Evolutionary conservation across 2,888 invertebrate genomes (phyloP), one percentile per base, ranked within the genome.

Genomic region (Pterostichus madidus): DNA sequence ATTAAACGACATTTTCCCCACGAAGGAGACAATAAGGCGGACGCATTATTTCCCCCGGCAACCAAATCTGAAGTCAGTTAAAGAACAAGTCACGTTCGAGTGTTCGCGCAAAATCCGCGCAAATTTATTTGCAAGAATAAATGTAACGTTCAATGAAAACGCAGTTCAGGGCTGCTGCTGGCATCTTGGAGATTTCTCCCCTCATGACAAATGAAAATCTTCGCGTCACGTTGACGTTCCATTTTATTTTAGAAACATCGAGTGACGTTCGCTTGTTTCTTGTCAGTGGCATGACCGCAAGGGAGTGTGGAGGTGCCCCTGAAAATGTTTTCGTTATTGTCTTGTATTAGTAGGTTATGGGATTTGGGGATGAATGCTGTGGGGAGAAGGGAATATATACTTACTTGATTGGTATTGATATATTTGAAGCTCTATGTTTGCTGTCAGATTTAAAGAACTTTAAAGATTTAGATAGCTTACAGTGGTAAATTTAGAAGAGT

Each of bases 121-220:
- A 75, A 75, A 80, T 80, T 71, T 80, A 81, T 81, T 75, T 75
- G 59, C 59, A 11, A 17, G 75, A 81, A 75, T 59, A 75, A 73
- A 81, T 81, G 75, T 81, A 81, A 81, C 73, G 59, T 75, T 81
- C 81, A 80, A 80, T 80, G 73, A 73, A 64, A 79, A 79, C 52
- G 31, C 11, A 75, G 75, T 52, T 49, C 15, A 24, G 44, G 15
- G 24, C 52, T 71, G 71, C 71, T 52, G 52, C 24, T 75, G 75
- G 75, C 75, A 75, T 49, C 75, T 75, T 31, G 46, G 13, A 10
- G 24, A 15, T 15, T 44, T 13, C 32, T 56, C 77, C 77, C 77
- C 56, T 52, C 77, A 75, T 81, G 81, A 81, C 81, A 81, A 81
- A 81, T 81, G 81, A 81, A 81, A 81, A 81, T 81, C 75, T 75